phyloP scores from a whole-genome alignment of 2,888 invertebrate genomes.

The Mesorhabditis belari region DNA sequence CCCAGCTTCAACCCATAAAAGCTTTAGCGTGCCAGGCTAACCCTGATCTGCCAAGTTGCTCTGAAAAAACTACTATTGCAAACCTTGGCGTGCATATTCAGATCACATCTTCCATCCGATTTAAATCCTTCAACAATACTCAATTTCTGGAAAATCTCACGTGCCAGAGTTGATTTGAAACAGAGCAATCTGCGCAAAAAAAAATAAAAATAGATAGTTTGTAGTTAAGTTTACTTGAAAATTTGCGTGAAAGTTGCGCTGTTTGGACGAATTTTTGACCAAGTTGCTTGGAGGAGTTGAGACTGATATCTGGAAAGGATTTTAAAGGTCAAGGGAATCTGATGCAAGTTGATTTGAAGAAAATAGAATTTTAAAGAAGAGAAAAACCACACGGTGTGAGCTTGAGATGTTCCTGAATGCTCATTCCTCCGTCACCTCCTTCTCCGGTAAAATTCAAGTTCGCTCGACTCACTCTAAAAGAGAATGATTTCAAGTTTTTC shows the following conservation, averaged over 20 bases:
- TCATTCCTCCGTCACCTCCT: not conserved
- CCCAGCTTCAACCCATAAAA: not conserved
- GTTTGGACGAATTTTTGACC: conserved; percentile 39
- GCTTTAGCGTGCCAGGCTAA: too few relatives aligned
- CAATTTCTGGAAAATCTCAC: conserved; percentile 51
- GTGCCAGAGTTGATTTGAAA: conserved; percentile 22
- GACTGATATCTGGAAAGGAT: conserved; percentile 46
- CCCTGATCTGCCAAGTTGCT: too few relatives aligned
- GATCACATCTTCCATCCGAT: conserved; percentile 31
- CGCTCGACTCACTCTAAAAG: not conserved
- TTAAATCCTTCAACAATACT: conserved; percentile 47
- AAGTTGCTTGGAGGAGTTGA: conserved; percentile 39
- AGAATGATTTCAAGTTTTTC: too few relatives aligned
- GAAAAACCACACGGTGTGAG: not conserved
- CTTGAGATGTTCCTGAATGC: not conserved
- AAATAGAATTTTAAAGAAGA: not conserved
- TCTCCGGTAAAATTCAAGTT: not conserved
- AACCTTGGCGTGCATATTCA: conserved; percentile 33
- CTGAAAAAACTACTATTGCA: conserved; percentile 4
- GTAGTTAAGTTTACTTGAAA: conserved; percentile 28
- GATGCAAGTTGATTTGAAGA: too few relatives aligned
- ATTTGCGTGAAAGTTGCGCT: conserved; percentile 31
- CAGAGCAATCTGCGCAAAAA: conserved; percentile 13
- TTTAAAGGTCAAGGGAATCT: too few relatives aligned
- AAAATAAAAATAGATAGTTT: not conserved